These are phyloP conservation scores for Corythoichthys intestinalis DNA, from an alignment of 2,113 vertebrate genomes.

Conservation along the genomic window DNA sequence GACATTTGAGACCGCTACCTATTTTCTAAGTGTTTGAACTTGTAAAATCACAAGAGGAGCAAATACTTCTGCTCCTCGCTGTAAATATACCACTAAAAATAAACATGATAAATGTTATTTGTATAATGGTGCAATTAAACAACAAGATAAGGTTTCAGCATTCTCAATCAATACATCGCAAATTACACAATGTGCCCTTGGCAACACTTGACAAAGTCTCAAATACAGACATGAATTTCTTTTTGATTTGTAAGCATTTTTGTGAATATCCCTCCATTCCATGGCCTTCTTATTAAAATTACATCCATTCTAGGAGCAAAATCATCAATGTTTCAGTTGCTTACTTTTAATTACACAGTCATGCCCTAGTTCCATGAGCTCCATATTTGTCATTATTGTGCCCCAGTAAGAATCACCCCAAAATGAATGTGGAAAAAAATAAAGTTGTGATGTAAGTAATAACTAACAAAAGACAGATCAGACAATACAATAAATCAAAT, in stretches of 20 bases:
- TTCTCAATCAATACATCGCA: background rate
- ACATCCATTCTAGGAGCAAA: conserved; percentile 27
- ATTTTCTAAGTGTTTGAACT: too few relatives aligned
- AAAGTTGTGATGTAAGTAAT: too few relatives aligned
- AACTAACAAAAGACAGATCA: too few relatives aligned
- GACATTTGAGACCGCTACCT: too few relatives aligned
- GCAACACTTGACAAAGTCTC: background rate
- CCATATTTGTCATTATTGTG: conserved; percentile 2
- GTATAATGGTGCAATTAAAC: background rate
- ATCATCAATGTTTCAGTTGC: conserved; percentile 48
- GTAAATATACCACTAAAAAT: too few relatives aligned
- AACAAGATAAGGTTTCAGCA: background rate
- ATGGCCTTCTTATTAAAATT: conserved; percentile 29
- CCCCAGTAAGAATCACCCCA: background rate
- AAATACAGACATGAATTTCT: background rate
- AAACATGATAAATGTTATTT: background rate
- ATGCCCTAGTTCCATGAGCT: conserved; percentile 18
- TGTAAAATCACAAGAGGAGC: too few relatives aligned
- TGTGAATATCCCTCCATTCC: conserved; percentile 19
- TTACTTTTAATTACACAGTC: conserved; percentile 56
- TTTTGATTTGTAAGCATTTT: conserved; percentile 27
- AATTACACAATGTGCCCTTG: background rate
- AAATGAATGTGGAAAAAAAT: too few relatives aligned
- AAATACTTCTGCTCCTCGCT: too few relatives aligned
- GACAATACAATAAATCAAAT: too few relatives aligned